Conservation (phyloP, 1,140 invertebrate species). For the Nomia melanderi region DNA sequence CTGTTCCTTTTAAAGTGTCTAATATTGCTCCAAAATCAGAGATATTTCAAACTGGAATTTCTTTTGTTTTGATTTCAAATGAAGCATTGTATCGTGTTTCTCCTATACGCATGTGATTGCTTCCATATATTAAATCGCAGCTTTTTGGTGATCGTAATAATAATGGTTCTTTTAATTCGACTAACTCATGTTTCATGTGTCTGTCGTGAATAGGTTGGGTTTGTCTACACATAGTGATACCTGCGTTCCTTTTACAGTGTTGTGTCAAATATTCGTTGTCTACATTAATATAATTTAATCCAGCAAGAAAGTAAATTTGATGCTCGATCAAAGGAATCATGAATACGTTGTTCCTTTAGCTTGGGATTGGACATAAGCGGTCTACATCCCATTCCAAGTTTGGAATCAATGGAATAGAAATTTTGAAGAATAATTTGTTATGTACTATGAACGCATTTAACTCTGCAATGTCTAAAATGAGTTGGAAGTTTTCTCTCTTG, state of each 20-base stretch:
- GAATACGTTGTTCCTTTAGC: background rate
- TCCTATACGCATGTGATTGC: background rate
- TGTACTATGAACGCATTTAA: background rate
- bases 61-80: background rate
- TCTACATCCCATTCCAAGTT: background rate
- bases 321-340: background rate
- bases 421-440: conserved; percentile 7
- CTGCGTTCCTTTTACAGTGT: background rate
- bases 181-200: background rate
- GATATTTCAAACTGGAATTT: too few species aligned
- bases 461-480: background rate
- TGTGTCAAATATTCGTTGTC: background rate
- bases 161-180: background rate
- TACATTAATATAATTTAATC: background rate
- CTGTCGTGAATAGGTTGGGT: background rate
- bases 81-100: background rate
- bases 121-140: background rate
- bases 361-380: background rate
- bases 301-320: background rate
- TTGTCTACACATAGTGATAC: background rate
- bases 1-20: too few species aligned
- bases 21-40: too few species aligned
- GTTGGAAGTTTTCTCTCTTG: background rate
- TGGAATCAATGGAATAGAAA: background rate
- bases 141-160: background rate